Evolutionary conservation across 2,888 invertebrate species (phyloP), one percentile per base, ranked within the genome.

Genomic region (Dryocosmus kuriphilus): DNA sequence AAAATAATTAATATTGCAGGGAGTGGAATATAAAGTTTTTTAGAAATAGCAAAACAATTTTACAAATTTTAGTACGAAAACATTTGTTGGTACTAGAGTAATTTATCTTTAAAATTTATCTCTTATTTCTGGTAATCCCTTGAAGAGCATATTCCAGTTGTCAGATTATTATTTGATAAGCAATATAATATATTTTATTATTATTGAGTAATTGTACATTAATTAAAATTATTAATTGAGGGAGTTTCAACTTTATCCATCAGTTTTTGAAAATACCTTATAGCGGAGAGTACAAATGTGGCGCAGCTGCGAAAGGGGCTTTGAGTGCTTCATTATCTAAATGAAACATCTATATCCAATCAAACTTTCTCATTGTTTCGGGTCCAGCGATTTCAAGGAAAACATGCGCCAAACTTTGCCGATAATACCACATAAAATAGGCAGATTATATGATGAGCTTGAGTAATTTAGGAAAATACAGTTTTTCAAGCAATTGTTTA

Each of bases 261-360:
- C 22, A 11, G 9, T 22, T 22, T 22, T 9, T 22, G 0, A 8
- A 55, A 22, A 9, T 55, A 22, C 7, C 22, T 55, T 55, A 8
- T 8, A 1, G 2, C 7, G 1, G 7, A 22, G 2, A 55, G 9
- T 9, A 22, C n/a, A 55, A 55, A 55, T 55, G 55, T 2, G 9
- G 22, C 22, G 55, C n/a, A 22, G 55, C n/a, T 55, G 22, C 0
- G 55, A 55, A 22, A 55, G 11, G 2, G 7, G 22, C 8, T 22
- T 9, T 55, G 16, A 30, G 11, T 35, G 27, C n/a, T n/a, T 32
- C 62, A 32, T 62, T 35, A 62, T 62, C 62, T 62, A 35, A 62
- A 62, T 62, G n/a, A 32, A 62, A 32, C 9, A 62, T 62, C 35
- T 62, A 32, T 62, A 35, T 62, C 62, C 62, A 62, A 62, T 62